These are phyloP conservation scores for Phania funesta DNA, from an alignment of 2,888 invertebrate genomes.

Conservation along the genomic window DNA sequence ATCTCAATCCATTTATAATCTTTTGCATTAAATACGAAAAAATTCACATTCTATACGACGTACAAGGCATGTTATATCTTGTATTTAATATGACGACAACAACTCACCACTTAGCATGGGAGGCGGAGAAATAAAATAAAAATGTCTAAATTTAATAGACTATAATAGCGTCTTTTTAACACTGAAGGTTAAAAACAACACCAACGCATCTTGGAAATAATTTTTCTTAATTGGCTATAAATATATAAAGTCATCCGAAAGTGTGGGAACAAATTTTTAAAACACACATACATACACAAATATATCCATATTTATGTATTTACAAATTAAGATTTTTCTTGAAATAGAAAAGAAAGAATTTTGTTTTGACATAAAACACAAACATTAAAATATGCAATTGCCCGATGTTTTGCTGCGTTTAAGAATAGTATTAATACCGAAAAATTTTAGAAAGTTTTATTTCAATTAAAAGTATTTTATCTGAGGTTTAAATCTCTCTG, in stretches of 20 bases:
- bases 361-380: no score
- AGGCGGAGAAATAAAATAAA: constrained; percentile 1
- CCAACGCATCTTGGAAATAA: constrained; percentile 33
- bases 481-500: no score
- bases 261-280: constrained; percentile 27
- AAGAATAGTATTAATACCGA: no score
- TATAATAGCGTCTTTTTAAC: constrained; percentile 19
- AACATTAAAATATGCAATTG: no score
- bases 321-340: no score
- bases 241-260: constrained; percentile 36
- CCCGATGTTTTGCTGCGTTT: no score
- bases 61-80: no score
- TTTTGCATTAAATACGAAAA: not conserved
- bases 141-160: constrained; percentile 10
- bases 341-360: no score
- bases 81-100: no score
- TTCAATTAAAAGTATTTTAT: no score
- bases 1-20: not conserved
- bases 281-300: not conserved
- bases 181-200: constrained; percentile 45
- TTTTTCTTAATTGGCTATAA: constrained; percentile 40
- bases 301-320: not conserved
- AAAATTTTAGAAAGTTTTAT: no score
- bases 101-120: no score
- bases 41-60: not conserved